Evolutionary conservation across 2,888 invertebrate species (phyloP), one percentile per base, ranked within the genome.

Genomic region (Chloromyia formosa): DNA sequence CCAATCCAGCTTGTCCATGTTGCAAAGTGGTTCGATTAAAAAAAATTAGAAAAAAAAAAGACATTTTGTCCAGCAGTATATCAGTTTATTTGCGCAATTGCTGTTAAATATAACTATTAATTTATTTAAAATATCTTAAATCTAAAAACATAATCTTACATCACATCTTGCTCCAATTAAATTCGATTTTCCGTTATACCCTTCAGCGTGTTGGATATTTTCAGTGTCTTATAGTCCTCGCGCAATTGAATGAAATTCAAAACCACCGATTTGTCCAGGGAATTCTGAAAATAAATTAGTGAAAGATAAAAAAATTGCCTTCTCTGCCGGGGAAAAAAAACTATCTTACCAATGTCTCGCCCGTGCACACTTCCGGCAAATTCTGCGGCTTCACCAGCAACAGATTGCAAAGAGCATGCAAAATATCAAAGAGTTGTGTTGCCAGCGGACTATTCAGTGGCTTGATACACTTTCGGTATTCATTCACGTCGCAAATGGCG

Each of bases 401-500:
- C 75, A 99, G 88, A 87, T 98, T 99, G 84, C 97, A 98, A 66
- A 99, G 89, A 1, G 97, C 95, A 85, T 98, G 97, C 58, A 99
- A 88, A 22, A 95, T 94, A 87, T 98, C 97, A 86, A 98, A 98
- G n/a, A 98, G 87, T 75, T 93, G 91, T 60, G 91, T 91, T 53
- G 97, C 93, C 69, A 95, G 86, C 1, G 93, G 88, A 9, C 95
- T 92, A 73, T 91, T 88, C 74, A 93, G 87, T 64, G 91, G 91
- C 0, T 86, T 82, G n/a, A 92, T 93, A 82, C 94, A 95, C 79
- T 94, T 94, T 20, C 97, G 89, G 85, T 98, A 98, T 85, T 98
- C 98, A 82, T 97, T 97, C 79, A 99, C 94, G 88, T 99, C 99
- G 86, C 97, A 98, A 80, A 99, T 96, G 1, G 95, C 96, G 83